These are phyloP conservation scores for Branchinecta lynchi DNA, from an alignment of 1,140 invertebrate genomes.

Conservation along the genomic window DNA sequence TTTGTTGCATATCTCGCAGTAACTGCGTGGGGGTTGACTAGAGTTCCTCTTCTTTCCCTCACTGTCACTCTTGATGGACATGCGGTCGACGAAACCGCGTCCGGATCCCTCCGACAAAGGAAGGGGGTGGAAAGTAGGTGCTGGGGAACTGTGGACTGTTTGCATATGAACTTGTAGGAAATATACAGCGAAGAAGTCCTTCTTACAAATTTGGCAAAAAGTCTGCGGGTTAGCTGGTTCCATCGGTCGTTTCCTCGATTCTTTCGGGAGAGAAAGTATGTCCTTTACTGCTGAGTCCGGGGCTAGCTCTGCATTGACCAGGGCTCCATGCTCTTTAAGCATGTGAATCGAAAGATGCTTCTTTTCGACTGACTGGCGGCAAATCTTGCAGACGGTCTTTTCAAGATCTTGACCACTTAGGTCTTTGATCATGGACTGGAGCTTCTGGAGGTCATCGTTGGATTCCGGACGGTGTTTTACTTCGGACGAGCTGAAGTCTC, in stretches of 20 bases:
- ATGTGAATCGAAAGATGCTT: constrained; percentile 41
- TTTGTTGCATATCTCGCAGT: constrained; percentile 98
- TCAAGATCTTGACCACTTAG: constrained; percentile 49
- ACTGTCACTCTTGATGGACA: constrained; percentile 2
- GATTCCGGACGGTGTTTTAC: constrained; percentile 22
- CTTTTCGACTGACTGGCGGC: constrained; percentile 40
- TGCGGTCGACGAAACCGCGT: constrained; percentile 4
- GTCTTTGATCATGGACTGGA: constrained; percentile 81
- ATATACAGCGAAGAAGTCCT: constrained; percentile 42
- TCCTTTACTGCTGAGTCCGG: constrained; percentile 7
- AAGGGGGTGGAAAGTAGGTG: constrained; percentile 14
- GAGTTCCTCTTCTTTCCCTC: constrained; percentile 25
- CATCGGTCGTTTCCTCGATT: neutral
- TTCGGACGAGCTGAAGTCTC: neutral
- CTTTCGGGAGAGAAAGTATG: neutral
- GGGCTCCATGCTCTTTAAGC: constrained; percentile 41
- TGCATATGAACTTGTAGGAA: constrained; percentile 43
- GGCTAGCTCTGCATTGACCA: constrained; percentile 30
- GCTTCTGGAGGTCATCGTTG: constrained; percentile 59
- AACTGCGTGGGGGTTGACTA: constrained; percentile 47
- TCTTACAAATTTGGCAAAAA: constrained; percentile 36
- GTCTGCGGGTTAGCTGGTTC: constrained; percentile 14
- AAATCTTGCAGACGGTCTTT: constrained; percentile 39
- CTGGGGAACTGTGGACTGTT: constrained; percentile 30
- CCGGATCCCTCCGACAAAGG: neutral